Conservation (phyloP, 2,888 invertebrate species). For the Tenthredo livida region DNA sequence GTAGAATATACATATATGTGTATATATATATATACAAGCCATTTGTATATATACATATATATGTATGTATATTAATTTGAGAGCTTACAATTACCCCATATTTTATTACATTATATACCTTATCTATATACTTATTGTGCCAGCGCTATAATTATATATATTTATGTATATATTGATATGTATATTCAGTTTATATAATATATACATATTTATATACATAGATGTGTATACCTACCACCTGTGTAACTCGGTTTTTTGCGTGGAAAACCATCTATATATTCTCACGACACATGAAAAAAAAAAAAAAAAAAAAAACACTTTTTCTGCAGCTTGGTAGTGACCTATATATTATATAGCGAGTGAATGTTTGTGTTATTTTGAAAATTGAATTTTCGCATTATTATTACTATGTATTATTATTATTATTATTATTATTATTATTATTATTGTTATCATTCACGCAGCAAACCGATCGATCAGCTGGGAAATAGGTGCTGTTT, state of each 20-base stretch:
- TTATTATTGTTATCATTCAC: conserved; percentile 67
- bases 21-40: conserved; percentile 52
- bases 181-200: not conserved
- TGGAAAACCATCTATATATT: conserved; percentile 53
- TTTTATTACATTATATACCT: conserved; percentile 28
- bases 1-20: conserved; percentile 75
- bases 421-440: conserved; percentile 4
- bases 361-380: conserved; percentile 74
- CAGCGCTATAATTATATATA: conserved; percentile 19
- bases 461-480: conserved; percentile 72
- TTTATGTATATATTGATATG: not conserved
- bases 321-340: conserved; percentile 61
- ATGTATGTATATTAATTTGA: conserved; percentile 61
- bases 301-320: conserved; percentile 41
- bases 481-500: conserved; percentile 70
- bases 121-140: conserved; percentile 24
- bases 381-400: conserved; percentile 42
- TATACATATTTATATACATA: not conserved
- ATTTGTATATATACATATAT: conserved; percentile 56
- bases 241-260: conserved; percentile 65
- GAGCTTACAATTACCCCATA: conserved; percentile 29
- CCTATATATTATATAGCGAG: conserved; percentile 66
- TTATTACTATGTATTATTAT: conserved; percentile 15
- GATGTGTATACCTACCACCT: conserved; percentile 60
- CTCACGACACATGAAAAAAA: not conserved